Base-by-base conservation (phyloP, 1,140 invertebrate genomes). In the Panagrolaimus sp. region DNA sequence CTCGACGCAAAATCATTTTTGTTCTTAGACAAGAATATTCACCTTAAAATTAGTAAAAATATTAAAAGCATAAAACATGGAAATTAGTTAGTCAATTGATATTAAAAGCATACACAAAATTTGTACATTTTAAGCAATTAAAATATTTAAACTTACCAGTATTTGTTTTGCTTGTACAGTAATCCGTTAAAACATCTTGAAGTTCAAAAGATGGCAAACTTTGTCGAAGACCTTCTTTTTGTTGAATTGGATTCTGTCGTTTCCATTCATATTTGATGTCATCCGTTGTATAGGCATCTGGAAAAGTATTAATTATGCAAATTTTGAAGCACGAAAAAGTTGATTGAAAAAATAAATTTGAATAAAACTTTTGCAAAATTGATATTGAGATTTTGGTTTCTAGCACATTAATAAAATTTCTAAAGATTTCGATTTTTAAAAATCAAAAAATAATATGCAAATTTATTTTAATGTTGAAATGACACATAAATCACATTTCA, bases 81-180 rank as follows among this genome's bases (percentile, higher is more conserved):
- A 38, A n/a, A 64, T 38, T 28, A 64, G 17, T 64, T 64, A 1
- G 17, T 43, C 10, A 64, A 64, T 12, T 10, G 15, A 44, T 7
- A 12, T 12, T 3, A 1, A 10, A 17, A 65, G 24, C 12, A 46
- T 28, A 45, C 32, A 15, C 24, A 32, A 43, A 52, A 9, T 7
- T 14, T 1, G 43, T 6, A 2, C 52, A 58, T 12, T n/a, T 24
- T 0, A 28, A 58, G 8, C 21, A 5, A 21, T 21, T 58, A 26
- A 26, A n/a, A 55, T n/a, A 28, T 5, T 38, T 32, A 7, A 45
- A 73, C 72, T 26, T 14, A 79, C 75, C 93, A 80, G 93, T 96
- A 84, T 94, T 94, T 63, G 93, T 96, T 85, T 91, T 92, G 85
- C 91, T 93, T 85, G 94, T 93, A 84, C 93, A 96, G 82, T 93